Evolutionary conservation across 2,888 invertebrate genomes (phyloP).

Genomic region (Morpho helenor): DNA sequence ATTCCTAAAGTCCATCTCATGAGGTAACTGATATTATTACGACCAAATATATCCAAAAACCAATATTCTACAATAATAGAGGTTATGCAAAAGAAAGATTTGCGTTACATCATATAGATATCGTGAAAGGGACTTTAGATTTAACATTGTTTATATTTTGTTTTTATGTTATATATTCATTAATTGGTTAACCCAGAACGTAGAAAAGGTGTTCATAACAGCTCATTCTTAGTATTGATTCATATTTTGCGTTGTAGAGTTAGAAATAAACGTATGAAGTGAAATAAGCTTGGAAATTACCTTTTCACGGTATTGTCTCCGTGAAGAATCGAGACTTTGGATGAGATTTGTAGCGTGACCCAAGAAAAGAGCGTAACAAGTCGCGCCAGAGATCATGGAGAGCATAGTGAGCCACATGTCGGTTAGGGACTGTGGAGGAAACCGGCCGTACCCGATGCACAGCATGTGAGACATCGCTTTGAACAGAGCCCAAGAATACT

Average conservation of each 20-base stretch:
- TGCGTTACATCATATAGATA: no score
- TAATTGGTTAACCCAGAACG: background rate
- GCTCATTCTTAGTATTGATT: conserved; percentile 35
- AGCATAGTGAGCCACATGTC: conserved; percentile 99
- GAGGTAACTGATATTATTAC: no score
- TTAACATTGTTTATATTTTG: no score
- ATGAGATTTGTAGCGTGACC: conserved; percentile 99
- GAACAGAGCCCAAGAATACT: conserved; percentile 99
- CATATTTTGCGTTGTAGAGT: conserved; percentile 1
- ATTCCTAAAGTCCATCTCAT: no score
- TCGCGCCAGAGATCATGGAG: conserved; percentile 99
- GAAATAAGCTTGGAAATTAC: conserved; percentile 71
- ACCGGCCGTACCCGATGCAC: conserved; percentile 98
- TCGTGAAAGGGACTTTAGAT: no score
- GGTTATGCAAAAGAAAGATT: no score
- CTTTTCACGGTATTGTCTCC: conserved; percentile 98
- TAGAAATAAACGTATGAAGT: background rate
- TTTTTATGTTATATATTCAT: background rate
- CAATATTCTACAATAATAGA: no score
- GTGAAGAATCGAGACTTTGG: conserved; percentile 97
- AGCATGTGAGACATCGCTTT: conserved; percentile 99
- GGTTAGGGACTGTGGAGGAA: conserved; percentile 97
- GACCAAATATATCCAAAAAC: no score
- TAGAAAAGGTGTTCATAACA: conserved; percentile 65
- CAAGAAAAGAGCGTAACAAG: conserved; percentile 98